A percentile compares a stretch with the other conserved stretches of the same genome.
These are phyloP conservation scores for Scaptomyza hsui DNA, from an alignment of 1,140 invertebrate species.

Conservation along the genomic window DNA sequence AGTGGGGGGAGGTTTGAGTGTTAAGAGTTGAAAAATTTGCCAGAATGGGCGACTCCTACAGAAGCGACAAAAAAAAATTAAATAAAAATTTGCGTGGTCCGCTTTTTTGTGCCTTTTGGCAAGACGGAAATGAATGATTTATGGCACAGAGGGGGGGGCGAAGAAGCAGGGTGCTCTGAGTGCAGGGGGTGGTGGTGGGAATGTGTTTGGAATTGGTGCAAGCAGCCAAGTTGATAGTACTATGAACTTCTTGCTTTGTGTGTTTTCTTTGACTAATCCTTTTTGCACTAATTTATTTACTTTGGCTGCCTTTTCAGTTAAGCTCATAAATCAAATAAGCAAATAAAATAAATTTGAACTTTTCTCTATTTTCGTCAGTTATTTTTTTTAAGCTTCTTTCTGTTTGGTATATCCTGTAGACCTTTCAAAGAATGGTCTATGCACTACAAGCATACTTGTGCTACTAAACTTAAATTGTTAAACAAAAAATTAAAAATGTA, in stretches of 20 bases:
- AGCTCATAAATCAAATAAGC: constrained; percentile 56
- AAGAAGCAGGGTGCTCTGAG: too few species aligned
- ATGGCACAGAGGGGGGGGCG: constrained; percentile 28
- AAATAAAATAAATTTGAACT: constrained; percentile 69
- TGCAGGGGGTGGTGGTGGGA: background rate
- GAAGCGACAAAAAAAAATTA: constrained; percentile 59
- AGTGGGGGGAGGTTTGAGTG: background rate
- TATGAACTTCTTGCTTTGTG: constrained; percentile 8
- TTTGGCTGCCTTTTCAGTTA: constrained; percentile 52
- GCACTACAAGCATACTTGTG: too few species aligned
- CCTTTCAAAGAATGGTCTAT: background rate
- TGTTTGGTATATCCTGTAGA: background rate
- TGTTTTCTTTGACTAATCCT: constrained; percentile 50
- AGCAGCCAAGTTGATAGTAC: constrained; percentile 3
- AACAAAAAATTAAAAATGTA: too few species aligned
- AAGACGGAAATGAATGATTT: constrained; percentile 65
- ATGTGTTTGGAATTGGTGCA: background rate
- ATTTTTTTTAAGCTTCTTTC: background rate
- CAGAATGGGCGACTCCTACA: constrained; percentile 22
- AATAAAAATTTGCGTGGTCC: constrained; percentile 55
- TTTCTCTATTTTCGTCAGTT: constrained; percentile 13
- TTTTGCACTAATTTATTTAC: constrained; percentile 72
- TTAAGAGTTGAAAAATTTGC: too few species aligned
- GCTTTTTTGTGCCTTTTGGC: constrained; percentile 36
- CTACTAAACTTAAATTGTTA: too few species aligned